phyloP scores from a whole-genome alignment of 1,140 invertebrate genomes.

The Eriocheir sinensis region DNA sequence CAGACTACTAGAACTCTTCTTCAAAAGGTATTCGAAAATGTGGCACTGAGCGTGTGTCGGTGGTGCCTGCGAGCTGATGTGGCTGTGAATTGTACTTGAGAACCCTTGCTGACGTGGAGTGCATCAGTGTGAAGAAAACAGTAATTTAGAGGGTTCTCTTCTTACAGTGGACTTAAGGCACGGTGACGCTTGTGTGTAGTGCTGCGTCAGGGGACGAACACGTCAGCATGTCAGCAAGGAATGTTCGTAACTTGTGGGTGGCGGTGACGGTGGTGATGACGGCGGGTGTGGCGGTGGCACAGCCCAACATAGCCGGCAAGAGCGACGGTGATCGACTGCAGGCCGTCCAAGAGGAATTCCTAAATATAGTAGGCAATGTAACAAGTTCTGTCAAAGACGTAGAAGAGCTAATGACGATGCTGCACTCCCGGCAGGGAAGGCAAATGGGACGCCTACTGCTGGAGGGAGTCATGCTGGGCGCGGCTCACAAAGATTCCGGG shows the following conservation, averaged over 20 bases:
- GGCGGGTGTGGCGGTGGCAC: background rate
- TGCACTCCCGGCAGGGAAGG: conserved; percentile 9
- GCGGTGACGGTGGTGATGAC: background rate
- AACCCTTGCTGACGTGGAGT: background rate
- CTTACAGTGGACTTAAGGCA: background rate
- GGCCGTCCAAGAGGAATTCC: conserved; percentile 35
- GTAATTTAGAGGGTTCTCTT: too few relatives aligned
- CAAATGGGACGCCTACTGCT: conserved; percentile 49
- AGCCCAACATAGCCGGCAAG: background rate
- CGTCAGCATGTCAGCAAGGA: background rate
- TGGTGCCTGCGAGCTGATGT: background rate
- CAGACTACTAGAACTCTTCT: background rate
- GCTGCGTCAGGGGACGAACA: background rate
- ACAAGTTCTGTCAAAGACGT: background rate
- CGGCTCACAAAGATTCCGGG: conserved; percentile 32
- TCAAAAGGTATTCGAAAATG: background rate
- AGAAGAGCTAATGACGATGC: conserved; percentile 16
- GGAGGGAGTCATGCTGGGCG: conserved; percentile 62
- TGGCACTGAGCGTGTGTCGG: background rate
- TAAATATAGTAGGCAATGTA: conserved; percentile 53
- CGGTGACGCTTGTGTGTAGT: background rate
- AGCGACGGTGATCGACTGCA: background rate
- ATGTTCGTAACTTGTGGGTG: background rate
- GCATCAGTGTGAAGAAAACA: background rate
- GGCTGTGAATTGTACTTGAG: conserved; percentile 7